These are phyloP conservation scores for Microplitis deprimator DNA, from an alignment of 2,888 invertebrate species.

Conservation along the genomic window DNA sequence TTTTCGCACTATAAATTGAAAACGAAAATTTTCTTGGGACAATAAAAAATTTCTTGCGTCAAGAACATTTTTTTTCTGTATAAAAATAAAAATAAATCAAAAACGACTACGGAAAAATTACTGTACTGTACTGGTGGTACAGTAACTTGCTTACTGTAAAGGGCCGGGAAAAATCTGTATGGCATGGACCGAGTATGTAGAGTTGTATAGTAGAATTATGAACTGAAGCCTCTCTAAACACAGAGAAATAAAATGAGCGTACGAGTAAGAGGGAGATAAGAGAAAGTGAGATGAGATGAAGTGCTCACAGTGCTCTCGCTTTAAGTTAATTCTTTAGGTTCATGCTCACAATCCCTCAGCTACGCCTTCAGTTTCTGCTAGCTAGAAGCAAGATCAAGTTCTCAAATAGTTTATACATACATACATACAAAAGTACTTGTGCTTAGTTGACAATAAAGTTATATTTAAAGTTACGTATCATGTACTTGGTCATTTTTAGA, in stretches of 20 bases:
- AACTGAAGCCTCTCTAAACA: conserved; percentile 31
- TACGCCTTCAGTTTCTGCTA: conserved; percentile 46
- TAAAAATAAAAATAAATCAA: background rate
- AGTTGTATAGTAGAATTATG: conserved; percentile 19
- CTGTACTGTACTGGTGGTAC: conserved; percentile 19
- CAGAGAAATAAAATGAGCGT: conserved; percentile 37
- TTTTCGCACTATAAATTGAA: too few relatives aligned
- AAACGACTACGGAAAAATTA: conserved; percentile 6
- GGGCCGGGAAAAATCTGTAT: conserved; percentile 7
- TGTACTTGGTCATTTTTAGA: background rate
- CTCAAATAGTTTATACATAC: background rate
- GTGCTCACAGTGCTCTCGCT: conserved; percentile 39
- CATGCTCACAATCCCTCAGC: conserved; percentile 32
- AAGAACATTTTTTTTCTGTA: too few relatives aligned
- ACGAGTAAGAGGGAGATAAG: conserved; percentile 42
- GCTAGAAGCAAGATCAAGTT: conserved; percentile 37
- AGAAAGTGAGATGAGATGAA: conserved; percentile 34
- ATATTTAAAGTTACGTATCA: background rate
- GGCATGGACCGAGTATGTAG: conserved; percentile 5
- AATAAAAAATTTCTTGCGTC: too few relatives aligned
- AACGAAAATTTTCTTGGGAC: too few relatives aligned
- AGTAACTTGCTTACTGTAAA: conserved; percentile 28
- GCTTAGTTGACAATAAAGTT: background rate
- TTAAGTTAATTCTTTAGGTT: conserved; percentile 35
- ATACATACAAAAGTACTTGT: background rate